These are phyloP conservation scores for Nezara viridula DNA, from an alignment of 2,888 invertebrate species.

Conservation along the genomic window DNA sequence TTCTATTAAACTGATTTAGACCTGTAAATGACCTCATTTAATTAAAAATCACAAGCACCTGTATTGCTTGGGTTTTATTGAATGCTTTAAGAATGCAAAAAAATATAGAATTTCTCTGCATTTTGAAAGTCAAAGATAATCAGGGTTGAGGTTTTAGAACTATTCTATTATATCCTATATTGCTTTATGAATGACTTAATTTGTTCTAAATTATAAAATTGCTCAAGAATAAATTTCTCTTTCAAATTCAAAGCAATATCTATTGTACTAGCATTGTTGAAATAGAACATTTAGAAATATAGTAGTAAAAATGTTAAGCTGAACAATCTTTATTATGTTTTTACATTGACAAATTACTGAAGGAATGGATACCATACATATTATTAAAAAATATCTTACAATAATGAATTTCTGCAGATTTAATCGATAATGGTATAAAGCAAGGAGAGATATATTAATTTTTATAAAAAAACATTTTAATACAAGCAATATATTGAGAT, in stretches of 20 bases:
- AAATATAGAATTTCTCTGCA: too few species aligned
- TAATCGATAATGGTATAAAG: not conserved
- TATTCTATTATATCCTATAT: too few species aligned
- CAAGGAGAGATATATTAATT: not conserved
- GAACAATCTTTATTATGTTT: not conserved
- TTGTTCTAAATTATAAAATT: not conserved
- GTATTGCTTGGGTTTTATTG: not conserved
- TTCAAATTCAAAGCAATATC: not conserved
- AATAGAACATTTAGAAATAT: conserved; percentile 2
- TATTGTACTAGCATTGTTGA: not conserved
- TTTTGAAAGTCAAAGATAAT: too few species aligned
- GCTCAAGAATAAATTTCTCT: not conserved
- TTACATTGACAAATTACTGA: too few species aligned
- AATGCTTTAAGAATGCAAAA: not conserved
- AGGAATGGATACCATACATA: not conserved
- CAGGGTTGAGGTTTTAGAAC: too few species aligned
- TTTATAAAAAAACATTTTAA: not conserved
- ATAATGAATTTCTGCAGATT: not conserved
- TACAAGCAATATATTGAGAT: not conserved
- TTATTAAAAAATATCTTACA: too few species aligned
- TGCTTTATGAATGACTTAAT: not conserved
- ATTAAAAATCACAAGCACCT: not conserved
- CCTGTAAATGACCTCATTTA: not conserved
- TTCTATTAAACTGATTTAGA: not conserved
- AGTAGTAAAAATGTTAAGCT: not conserved